Base-by-base conservation (phyloP, 2,113 vertebrate species). In the Edolisoma coerulescens region DNA sequence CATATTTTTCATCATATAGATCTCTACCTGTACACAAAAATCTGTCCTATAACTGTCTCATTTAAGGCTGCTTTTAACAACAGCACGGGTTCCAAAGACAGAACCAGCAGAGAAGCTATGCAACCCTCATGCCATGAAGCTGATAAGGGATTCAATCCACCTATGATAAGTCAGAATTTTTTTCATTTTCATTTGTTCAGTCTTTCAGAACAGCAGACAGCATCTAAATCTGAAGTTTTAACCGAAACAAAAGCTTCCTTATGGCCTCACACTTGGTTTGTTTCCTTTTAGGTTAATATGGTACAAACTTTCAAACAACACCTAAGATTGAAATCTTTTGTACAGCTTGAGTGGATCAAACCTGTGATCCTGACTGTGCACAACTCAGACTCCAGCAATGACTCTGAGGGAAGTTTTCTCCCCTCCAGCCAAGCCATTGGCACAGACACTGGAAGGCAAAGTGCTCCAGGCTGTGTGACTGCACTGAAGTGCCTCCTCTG, bases 381-480 rank as follows among this genome's bases (percentile, higher is more conserved):
- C 54, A 42, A 0, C 9, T 47, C 6, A 1, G 27, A 7, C 30
- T 32, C 26, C 3, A 35, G 18, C 42, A 70, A 4, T 8, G 54
- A 33, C 52, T 63, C 50, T 22, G 63, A 22, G 21, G 16, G 13
- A 61, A 35, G 30, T 10, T 57, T 23, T 63, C 64, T 37, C 6
- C 3, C 1, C 21, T 5, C 3, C 8, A 50, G 22, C 10, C 42
- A 47, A 63, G 22, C 19, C 30, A 16, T 28, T 9, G 59, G 28
- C 37, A 87, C 41, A n/a, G 33, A 11, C 3, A 53, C 13, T 9
- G 50, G n/a, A 54, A 61, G 37, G 50, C 33, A 42, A 13, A 4
- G 11, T 0, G 1, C 30, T 35, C 18, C 0, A 2, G 39, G n/a
- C 63, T 28, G 28, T 3, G 2, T 5, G 11, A 5, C 4, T 49